Evolutionary conservation across 2,113 vertebrate genomes (phyloP).

Genomic region (Pomatorhinus ruficollis): DNA sequence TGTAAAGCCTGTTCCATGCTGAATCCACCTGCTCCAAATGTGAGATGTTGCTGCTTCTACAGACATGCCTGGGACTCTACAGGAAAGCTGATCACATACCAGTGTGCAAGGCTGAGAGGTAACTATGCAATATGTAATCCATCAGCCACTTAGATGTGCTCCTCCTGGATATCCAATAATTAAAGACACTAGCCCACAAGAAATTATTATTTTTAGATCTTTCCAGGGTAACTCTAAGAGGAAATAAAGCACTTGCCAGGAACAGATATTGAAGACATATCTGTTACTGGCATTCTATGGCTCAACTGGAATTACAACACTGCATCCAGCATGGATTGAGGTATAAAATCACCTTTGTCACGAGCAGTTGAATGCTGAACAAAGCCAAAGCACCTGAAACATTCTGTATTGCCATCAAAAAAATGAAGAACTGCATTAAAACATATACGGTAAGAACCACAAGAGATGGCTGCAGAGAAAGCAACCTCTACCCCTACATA

Average conservation of each 20-base stretch:
- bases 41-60: not conserved
- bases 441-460: not conserved
- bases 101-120: not conserved
- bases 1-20: not conserved
- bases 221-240: not conserved
- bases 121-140: not conserved
- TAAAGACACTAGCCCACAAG: not conserved
- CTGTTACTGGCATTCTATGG: not conserved
- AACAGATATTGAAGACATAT: not conserved
- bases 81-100: not conserved
- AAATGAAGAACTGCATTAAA: not conserved
- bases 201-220: not conserved
- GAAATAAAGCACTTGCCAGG: not conserved
- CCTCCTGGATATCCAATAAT: not conserved
- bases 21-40: not conserved
- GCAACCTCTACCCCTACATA: accelerated
- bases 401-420: not conserved
- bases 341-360: not conserved
- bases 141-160: not conserved
- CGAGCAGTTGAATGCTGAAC: not conserved
- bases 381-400: not conserved
- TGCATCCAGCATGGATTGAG: not conserved
- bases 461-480: not conserved
- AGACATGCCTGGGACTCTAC: not conserved
- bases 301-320: not conserved